These are phyloP conservation scores for Opisthocomus hoazin DNA, from an alignment of 2,113 vertebrate species.

Conservation along the genomic window DNA sequence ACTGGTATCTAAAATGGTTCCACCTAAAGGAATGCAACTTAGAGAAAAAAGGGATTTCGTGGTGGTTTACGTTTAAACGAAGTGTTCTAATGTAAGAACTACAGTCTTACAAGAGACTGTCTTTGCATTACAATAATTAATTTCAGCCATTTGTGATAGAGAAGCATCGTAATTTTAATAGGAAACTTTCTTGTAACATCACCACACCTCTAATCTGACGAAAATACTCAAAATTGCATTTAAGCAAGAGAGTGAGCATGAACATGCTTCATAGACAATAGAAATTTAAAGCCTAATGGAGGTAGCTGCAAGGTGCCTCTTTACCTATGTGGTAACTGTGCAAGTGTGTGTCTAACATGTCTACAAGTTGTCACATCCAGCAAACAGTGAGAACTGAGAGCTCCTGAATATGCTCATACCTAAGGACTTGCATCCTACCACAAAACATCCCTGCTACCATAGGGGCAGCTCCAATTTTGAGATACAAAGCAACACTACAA, in stretches of 20 bases:
- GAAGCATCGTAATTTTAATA: neutral
- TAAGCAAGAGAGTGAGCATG: neutral
- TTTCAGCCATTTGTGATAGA: neutral
- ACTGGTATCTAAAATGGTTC: neutral
- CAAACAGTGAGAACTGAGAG: neutral
- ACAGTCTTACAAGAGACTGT: neutral
- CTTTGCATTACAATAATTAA: neutral
- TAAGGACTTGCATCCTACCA: neutral
- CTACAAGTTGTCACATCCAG: neutral
- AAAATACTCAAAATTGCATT: neutral
- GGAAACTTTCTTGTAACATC: neutral
- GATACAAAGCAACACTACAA: neutral
- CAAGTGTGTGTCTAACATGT: neutral
- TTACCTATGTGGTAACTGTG: too few relatives aligned
- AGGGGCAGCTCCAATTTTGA: neutral
- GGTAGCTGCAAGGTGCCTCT: neutral
- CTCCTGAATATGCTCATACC: neutral
- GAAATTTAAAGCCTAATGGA: neutral
- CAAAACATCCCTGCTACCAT: neutral
- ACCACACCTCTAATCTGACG: neutral
- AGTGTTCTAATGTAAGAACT: neutral
- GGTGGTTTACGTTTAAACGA: neutral
- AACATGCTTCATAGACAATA: neutral
- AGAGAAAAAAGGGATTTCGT: neutral
- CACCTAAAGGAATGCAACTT: neutral